These are phyloP conservation scores for Drosophila ochracea DNA, from an alignment of 2,888 invertebrate species.

Conservation along the genomic window DNA sequence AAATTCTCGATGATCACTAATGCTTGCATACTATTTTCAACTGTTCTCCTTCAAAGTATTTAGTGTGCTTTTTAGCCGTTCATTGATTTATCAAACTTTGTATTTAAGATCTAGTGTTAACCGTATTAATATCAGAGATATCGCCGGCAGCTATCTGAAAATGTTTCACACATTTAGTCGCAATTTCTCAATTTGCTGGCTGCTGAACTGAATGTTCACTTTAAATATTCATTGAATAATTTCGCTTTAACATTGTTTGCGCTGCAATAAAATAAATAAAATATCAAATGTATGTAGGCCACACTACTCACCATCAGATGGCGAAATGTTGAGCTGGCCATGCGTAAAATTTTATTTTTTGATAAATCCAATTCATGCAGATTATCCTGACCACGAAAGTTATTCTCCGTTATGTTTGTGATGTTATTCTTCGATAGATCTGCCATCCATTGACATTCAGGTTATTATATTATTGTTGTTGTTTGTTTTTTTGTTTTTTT, in stretches of 20 bases:
- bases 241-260: slow-evolving; percentile 2
- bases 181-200: neutral
- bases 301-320: slow-evolving; percentile 86
- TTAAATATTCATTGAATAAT: slow-evolving; percentile 6
- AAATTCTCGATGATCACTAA: neutral
- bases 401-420: slow-evolving; percentile 89
- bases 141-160: neutral
- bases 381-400: slow-evolving; percentile 91
- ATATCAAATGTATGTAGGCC: neutral
- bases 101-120: neutral
- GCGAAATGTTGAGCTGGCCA: slow-evolving; percentile 91
- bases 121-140: neutral
- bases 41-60: neutral
- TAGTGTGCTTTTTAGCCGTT: neutral
- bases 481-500: slow-evolving; percentile 8
- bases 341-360: slow-evolving; percentile 90
- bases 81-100: neutral
- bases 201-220: neutral
- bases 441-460: slow-evolving; percentile 24
- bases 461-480: neutral
- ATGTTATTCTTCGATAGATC: slow-evolving; percentile 92
- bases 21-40: neutral
- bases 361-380: slow-evolving; percentile 90
- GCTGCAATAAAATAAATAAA: slow-evolving; percentile 6
- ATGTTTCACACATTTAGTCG: neutral